Evolutionary conservation across 1,140 invertebrate genomes (phyloP).

Genomic region (Drosophila repleta): DNA sequence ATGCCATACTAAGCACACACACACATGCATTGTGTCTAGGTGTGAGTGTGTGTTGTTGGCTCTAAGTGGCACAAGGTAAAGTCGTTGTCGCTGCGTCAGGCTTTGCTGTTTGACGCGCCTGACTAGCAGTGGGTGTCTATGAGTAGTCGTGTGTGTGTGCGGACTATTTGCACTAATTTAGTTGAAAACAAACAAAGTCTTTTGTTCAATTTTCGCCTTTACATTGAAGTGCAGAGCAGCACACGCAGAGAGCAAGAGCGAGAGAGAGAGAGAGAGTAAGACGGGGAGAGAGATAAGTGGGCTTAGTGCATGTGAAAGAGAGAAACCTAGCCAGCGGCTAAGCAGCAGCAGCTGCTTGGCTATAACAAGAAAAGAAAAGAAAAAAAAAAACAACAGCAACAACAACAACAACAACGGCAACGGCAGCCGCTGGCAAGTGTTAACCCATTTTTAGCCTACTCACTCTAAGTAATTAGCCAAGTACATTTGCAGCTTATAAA

Average conservation of each 20-base stretch:
- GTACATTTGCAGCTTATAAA: conserved; percentile 65
- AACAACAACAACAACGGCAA: conserved; percentile 27
- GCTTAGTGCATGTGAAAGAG: conserved; percentile 2
- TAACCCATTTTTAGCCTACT: conserved; percentile 67
- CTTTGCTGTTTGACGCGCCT: conserved; percentile 32
- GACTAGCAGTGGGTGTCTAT: conserved; percentile 42
- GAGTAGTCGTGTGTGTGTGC: conserved; percentile 38
- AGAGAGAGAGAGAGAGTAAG: conserved; percentile 15
- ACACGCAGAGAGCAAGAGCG: neutral
- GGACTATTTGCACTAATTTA: conserved; percentile 83
- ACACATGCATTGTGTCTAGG: conserved; percentile 10
- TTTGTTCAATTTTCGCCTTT: conserved; percentile 81
- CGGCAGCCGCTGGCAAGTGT: conserved; percentile 60
- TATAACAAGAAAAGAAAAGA: conserved; percentile 38
- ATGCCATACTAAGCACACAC: conserved; percentile 44
- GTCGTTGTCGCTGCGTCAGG: conserved; percentile 51
- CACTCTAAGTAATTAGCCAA: conserved; percentile 71
- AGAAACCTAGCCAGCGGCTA: conserved; percentile 55
- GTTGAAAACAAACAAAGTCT: conserved; percentile 82
- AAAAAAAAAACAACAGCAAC: conserved; percentile 17
- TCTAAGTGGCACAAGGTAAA: conserved; percentile 80
- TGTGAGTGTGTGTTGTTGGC: conserved; percentile 36
- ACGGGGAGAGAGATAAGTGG: conserved; percentile 24
- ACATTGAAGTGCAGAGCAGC: conserved; percentile 53
- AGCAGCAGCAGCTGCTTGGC: conserved; percentile 31